Base-by-base conservation (phyloP, 2,797 vertebrate genomes). In the Malurus leucopterus region DNA sequence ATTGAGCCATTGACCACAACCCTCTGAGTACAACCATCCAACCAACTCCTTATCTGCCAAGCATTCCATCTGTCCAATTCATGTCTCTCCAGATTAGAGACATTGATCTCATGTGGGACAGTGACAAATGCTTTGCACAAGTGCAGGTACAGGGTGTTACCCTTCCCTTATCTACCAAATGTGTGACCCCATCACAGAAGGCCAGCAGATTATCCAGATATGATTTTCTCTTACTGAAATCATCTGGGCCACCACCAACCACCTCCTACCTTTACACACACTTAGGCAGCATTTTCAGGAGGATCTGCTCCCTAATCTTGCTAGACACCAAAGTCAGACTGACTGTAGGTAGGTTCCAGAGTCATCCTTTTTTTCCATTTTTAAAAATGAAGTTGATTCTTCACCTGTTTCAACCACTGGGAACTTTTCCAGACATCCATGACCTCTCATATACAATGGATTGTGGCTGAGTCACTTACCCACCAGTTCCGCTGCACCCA, bases 151-250 rank as follows among this genome's bases (percentile, higher is more conserved):
- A 34, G 17, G 21, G 17, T 36, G 36, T 41, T 17, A 5, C 11
- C 55, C 30, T 63, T 54, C 29, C 6, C 3, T 41, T 72, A 49
- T 49, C 17, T 40, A 57, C 26, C 30, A 64, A 22, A 41, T 14
- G 30, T 34, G 5, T 27, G 36, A 49, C 12, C 22, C 26, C 18
- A n/a, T 22, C 1, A 0, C 13, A 83, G 15, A 50, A 50, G 18
- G 7, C 12, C 36, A 36, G 30, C 11, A 15, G 14, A 49, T 49
- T 29, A 47, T 4, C 26, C 30, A 64, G 14, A 36, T 49, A 36
- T 0, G 0, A 49, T 57, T 49, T 64, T 1, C 17, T 9, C 14
- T 22, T 49, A 15, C 7, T 43, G 43, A 57, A 64, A 43, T 6
- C 6, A 7, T 50, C 26, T 49, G 49, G n/a, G 5, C 18, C 49